These are phyloP conservation scores for Pseudomyrmex gracilis DNA, from an alignment of 1,140 invertebrate species.

Conservation along the genomic window DNA sequence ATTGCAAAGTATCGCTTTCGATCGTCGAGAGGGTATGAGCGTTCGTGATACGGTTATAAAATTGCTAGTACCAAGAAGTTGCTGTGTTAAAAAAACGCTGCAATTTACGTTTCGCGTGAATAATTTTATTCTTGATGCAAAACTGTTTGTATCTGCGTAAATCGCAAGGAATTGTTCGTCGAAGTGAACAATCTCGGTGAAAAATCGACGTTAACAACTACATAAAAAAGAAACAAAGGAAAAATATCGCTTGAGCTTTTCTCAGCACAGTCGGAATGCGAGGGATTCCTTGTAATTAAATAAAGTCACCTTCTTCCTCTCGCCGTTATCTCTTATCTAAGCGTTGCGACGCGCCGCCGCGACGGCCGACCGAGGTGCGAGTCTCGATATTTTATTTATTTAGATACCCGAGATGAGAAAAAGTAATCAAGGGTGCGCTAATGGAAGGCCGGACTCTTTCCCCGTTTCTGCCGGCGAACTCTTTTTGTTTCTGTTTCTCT, in stretches of 20 bases:
- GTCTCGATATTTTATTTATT: conserved; percentile 86
- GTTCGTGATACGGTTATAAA: background rate
- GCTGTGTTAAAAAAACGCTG: background rate
- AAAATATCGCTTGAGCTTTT: conserved; percentile 45
- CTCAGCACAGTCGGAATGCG: conserved; percentile 29
- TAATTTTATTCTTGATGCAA: too few species aligned
- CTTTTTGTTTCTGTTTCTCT: conserved; percentile 77
- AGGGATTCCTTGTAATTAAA: conserved; percentile 79
- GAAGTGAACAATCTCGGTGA: background rate
- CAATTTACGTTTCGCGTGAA: background rate
- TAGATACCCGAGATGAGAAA: conserved; percentile 83
- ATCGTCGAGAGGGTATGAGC: background rate
- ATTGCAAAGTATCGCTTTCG: conserved; percentile 8
- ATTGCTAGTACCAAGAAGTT: background rate
- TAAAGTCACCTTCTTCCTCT: conserved; percentile 81
- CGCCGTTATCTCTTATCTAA: conserved; percentile 83
- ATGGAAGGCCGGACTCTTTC: conserved; percentile 79
- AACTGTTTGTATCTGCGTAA: background rate
- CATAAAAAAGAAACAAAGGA: conserved; percentile 48
- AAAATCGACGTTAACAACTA: conserved; percentile 39
- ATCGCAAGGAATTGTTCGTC: background rate
- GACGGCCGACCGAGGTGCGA: conserved; percentile 73
- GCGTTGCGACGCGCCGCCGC: conserved; percentile 76
- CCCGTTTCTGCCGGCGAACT: conserved; percentile 77
- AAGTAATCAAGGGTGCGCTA: conserved; percentile 86